These are phyloP conservation scores for Triops longicaudatus DNA, from an alignment of 1,140 invertebrate species.

Conservation along the genomic window DNA sequence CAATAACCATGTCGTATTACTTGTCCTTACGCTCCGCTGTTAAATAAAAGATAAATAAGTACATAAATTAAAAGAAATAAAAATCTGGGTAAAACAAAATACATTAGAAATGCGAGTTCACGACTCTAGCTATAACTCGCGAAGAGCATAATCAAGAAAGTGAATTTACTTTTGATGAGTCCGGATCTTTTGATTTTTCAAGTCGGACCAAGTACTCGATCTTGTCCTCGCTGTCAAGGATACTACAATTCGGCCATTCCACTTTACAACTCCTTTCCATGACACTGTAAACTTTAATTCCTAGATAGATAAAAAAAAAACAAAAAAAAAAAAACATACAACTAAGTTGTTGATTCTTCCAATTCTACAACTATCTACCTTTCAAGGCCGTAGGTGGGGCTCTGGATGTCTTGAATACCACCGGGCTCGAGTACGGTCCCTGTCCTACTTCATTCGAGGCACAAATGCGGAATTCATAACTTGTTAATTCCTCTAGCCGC, in stretches of 20 bases:
- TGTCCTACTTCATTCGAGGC: conserved; percentile 73
- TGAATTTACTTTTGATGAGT: neutral
- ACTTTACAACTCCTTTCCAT: conserved; percentile 42
- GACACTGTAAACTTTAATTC: conserved; percentile 49
- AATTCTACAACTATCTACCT: conserved; percentile 41
- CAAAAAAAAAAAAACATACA: neutral
- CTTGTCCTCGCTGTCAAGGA: neutral
- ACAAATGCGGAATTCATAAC: conserved; percentile 71
- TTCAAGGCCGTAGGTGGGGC: conserved; percentile 69
- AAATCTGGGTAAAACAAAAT: too few species aligned
- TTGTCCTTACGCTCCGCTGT: neutral
- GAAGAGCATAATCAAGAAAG: too few species aligned
- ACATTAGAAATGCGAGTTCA: too few species aligned
- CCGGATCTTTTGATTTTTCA: conserved; percentile 5
- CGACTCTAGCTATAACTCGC: too few species aligned
- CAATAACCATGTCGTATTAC: conserved; percentile 38
- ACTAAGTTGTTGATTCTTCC: conserved; percentile 41
- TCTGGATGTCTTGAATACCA: conserved; percentile 58
- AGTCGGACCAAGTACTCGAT: neutral
- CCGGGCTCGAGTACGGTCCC: conserved; percentile 62
- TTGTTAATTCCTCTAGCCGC: conserved; percentile 64
- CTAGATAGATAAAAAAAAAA: too few species aligned
- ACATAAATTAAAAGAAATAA: too few species aligned
- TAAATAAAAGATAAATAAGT: neutral
- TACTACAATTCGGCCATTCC: conserved; percentile 46